Percentiles rank a stretch among this genome's conserved stretches.
phyloP scores from a whole-genome alignment of 1,140 invertebrate genomes.

The Euura lappo region DNA sequence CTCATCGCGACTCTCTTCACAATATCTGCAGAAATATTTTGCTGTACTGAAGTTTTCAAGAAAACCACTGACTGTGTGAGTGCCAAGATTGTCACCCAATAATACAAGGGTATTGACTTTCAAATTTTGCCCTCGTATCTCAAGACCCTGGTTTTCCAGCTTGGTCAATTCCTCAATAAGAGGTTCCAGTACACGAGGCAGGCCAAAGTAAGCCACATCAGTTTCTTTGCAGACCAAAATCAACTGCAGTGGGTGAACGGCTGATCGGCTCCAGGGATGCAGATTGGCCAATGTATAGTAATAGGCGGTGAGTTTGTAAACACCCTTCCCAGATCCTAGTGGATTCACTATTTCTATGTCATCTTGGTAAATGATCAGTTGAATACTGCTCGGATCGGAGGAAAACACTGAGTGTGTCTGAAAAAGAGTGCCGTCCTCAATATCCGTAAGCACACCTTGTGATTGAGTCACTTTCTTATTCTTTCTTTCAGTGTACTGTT shows the following conservation, averaged over 20 bases:
- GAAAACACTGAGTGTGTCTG: slow-evolving; percentile 10
- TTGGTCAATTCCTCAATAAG: not conserved
- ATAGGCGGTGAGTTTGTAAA: slow-evolving; percentile 8
- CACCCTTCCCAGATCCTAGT: slow-evolving; percentile 9
- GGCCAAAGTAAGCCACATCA: slow-evolving; percentile 13
- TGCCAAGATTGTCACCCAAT: slow-evolving; percentile 17
- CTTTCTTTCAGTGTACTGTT: slow-evolving; percentile 12
- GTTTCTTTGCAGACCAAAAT: slow-evolving; percentile 11
- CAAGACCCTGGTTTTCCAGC: not conserved
- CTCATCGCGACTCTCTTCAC: slow-evolving; percentile 5
- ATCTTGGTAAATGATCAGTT: slow-evolving; percentile 19
- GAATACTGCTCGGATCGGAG: slow-evolving; percentile 11
- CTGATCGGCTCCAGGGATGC: slow-evolving; percentile 16
- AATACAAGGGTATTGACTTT: not conserved
- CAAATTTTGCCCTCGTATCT: slow-evolving; percentile 1
- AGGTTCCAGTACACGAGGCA: not conserved
- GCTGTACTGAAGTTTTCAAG: slow-evolving; percentile 9
- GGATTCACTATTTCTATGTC: slow-evolving; percentile 14
- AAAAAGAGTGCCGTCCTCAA: slow-evolving; percentile 9
- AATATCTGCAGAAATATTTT: slow-evolving; percentile 14
- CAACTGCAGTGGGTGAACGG: slow-evolving; percentile 15
- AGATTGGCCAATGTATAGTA: slow-evolving; percentile 15
- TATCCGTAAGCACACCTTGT: slow-evolving; percentile 9
- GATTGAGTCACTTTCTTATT: not conserved
- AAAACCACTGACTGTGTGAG: slow-evolving; percentile 13